Conservation (phyloP, 53 echinoderm and acorn worm species). For the Luidia sarsii region DNA sequence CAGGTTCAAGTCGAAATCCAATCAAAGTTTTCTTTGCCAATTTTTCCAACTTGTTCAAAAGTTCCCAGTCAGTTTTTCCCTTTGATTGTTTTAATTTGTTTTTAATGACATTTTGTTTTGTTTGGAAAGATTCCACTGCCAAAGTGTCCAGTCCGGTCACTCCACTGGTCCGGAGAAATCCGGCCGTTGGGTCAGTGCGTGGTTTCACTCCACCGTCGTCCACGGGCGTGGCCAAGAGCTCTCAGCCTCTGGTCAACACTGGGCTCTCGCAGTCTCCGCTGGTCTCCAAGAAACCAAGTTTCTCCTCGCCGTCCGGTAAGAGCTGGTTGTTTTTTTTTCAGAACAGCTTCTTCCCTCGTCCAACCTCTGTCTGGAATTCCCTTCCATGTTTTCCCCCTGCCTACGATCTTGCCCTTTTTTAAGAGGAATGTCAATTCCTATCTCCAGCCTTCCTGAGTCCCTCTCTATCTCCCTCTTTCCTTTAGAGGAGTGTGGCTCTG, state of each 20-base stretch:
- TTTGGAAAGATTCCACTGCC: slow-evolving; percentile 10
- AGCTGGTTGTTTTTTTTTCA: too few relatives aligned
- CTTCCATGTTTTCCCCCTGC: too few relatives aligned
- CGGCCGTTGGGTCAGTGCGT: slow-evolving; percentile 32
- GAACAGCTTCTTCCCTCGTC: too few relatives aligned
- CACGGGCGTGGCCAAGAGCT: slow-evolving; percentile 13
- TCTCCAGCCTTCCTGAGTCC: too few relatives aligned
- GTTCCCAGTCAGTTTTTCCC: too few relatives aligned
- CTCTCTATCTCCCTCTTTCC: too few relatives aligned
- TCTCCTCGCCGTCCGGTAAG: slow-evolving; percentile 67
- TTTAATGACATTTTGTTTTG: not conserved
- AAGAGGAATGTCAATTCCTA: too few relatives aligned
- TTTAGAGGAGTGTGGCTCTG: too few relatives aligned
- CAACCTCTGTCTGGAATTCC: too few relatives aligned
- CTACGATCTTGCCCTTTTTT: too few relatives aligned
- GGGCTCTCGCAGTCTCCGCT: slow-evolving; percentile 27
- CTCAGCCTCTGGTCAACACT: slow-evolving; percentile 7
- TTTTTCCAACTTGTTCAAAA: too few relatives aligned
- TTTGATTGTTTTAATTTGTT: not conserved
- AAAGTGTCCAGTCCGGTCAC: slow-evolving; percentile 35
- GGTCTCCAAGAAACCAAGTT: slow-evolving; percentile 56
- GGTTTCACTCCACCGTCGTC: slow-evolving; percentile 63
- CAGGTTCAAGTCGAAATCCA: not conserved
- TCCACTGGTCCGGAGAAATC: slow-evolving; percentile 23
- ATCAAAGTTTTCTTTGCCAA: too few relatives aligned